phyloP scores from a whole-genome alignment of 53 echinoderm and acorn worm species.

The Luidia sarsii region DNA sequence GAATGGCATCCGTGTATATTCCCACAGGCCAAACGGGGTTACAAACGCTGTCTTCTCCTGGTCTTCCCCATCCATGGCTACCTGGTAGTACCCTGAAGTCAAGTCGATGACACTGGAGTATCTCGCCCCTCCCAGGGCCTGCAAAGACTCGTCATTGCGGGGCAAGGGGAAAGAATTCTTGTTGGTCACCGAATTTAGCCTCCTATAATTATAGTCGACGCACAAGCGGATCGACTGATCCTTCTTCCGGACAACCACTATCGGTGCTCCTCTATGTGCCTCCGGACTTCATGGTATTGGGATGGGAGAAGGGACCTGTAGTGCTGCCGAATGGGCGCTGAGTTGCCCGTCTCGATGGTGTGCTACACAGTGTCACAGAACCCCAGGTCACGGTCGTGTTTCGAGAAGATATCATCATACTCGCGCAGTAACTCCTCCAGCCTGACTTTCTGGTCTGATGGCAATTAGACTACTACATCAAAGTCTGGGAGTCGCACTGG shows the following conservation, averaged over 20 bases:
- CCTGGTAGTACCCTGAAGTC: constrained; percentile 4
- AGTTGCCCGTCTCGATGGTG: background rate
- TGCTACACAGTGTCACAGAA: background rate
- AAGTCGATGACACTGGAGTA: background rate
- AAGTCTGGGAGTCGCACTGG: background rate
- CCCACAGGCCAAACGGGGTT: constrained; percentile 17
- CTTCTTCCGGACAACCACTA: constrained; percentile 10
- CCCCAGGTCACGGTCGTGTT: background rate
- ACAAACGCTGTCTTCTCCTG: constrained; percentile 20
- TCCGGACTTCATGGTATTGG: constrained; percentile 1
- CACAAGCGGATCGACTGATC: background rate
- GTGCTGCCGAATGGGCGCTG: constrained; percentile 6
- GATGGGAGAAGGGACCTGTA: constrained; percentile 24
- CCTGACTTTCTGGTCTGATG: background rate
- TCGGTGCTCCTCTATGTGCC: constrained; percentile 16
- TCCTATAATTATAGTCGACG: constrained; percentile 12
- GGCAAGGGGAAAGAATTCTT: background rate
- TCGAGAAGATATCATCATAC: background rate
- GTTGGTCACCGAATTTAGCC: background rate
- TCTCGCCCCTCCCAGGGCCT: background rate
- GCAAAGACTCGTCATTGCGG: constrained; percentile 1
- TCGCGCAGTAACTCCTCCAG: background rate
- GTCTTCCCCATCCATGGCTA: background rate
- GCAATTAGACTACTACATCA: background rate
- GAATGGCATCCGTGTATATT: background rate